A percentile compares a stretch with the other conserved stretches of the same genome.
Evolutionary conservation across 2,797 vertebrate genomes (phyloP).

Genomic region (Liparis tanakae): DNA sequence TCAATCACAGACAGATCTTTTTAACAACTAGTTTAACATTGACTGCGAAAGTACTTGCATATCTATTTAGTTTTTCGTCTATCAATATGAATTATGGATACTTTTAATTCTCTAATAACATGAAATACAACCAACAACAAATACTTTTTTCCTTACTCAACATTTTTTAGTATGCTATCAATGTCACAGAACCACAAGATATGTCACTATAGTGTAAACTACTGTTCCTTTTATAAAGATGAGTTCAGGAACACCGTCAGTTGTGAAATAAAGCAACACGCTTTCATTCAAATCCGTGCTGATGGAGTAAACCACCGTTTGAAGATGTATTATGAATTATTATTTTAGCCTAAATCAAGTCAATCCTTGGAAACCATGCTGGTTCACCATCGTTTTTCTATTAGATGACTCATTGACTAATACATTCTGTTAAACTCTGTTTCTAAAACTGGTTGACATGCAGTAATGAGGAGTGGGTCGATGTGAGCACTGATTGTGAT

Average conservation of each 20-base stretch:
- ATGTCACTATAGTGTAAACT: constrained; percentile 28
- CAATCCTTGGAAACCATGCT: constrained; percentile 48
- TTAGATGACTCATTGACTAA: constrained; percentile 30
- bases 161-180: constrained; percentile 16
- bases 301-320: constrained; percentile 43
- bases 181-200: constrained; percentile 41
- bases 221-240: constrained; percentile 31
- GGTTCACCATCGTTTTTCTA: constrained; percentile 25
- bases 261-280: constrained; percentile 59
- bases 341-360: constrained; percentile 42
- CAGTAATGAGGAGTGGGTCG: not conserved
- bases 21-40: not conserved
- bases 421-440: constrained; percentile 7
- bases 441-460: constrained; percentile 17
- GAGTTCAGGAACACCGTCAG: constrained; percentile 21
- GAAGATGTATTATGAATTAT: constrained; percentile 27
- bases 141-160: not conserved
- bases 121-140: constrained; percentile 4
- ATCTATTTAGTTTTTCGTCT: not conserved
- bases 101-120: not conserved
- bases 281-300: constrained; percentile 51
- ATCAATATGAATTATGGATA: not conserved
- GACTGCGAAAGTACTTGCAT: not conserved
- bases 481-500: constrained; percentile 19
- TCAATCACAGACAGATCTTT: not conserved